These are phyloP conservation scores for Drosophila lowei DNA, from an alignment of 1,140 invertebrate genomes.

Conservation along the genomic window DNA sequence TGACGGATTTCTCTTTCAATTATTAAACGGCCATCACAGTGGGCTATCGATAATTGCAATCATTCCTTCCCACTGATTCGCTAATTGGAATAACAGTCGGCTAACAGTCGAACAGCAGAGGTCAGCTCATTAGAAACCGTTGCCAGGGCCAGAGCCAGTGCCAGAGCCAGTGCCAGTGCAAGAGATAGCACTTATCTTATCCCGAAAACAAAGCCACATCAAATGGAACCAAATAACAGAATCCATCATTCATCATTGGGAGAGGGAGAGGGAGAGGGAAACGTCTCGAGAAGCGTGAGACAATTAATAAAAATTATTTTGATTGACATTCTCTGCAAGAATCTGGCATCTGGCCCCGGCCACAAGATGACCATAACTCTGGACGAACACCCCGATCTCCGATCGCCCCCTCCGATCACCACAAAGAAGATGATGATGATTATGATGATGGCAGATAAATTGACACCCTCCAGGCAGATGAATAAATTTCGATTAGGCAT, in stretches of 20 bases:
- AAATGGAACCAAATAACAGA: conserved; percentile 23
- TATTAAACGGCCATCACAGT: conserved; percentile 1
- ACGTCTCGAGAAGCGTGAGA: conserved; percentile 36
- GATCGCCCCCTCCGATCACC: neutral
- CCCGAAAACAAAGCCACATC: conserved; percentile 3
- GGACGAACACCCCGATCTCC: neutral
- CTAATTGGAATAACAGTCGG: conserved; percentile 34
- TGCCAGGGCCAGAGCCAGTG: neutral
- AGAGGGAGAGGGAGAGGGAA: conserved; percentile 1
- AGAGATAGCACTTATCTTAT: conserved; percentile 2
- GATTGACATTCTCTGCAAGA: conserved; percentile 64
- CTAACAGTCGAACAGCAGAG: conserved; percentile 39
- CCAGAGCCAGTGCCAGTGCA: no score
- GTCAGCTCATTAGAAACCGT: conserved; percentile 30
- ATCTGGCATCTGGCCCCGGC: conserved; percentile 43
- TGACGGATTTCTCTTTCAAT: neutral
- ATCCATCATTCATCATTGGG: conserved; percentile 28
- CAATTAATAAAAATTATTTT: conserved; percentile 69
- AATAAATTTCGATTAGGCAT: conserved; percentile 67
- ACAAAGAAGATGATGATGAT: conserved; percentile 42
- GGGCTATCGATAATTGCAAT: conserved; percentile 53
- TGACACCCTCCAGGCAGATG: conserved; percentile 67
- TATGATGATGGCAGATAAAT: conserved; percentile 71
- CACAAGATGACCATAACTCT: conserved; percentile 43
- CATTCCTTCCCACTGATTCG: conserved; percentile 16